Evolutionary conservation across 2,797 vertebrate species (phyloP), one percentile per base, ranked within the genome.

Genomic region (Danio albolineatus): DNA sequence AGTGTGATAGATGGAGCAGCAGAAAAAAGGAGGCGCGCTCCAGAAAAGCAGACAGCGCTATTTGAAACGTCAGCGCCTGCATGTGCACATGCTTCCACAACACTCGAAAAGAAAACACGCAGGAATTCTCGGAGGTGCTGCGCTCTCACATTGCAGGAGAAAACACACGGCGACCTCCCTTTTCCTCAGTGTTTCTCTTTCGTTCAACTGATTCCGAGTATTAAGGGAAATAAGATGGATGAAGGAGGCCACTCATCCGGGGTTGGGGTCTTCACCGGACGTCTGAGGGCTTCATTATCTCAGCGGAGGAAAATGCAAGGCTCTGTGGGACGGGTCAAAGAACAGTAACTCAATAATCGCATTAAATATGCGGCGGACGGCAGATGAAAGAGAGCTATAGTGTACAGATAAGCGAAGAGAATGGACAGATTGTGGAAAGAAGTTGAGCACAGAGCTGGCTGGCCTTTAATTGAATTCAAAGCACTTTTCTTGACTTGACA

Each of bases 1-100:
- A 86, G 84, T 76, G 75, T 92, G 93, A 93, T 92, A 83, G 91
- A 94, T 94, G 88, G 84, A 89, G 89, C 76, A 36, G 83, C 90
- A 76, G 75, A 89, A 89, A 86, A 75, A 79, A 54, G 78, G 73
- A 82, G 61, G 79, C 60, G 84, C 85, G 82, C 83, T 89, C 89
- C 80, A 81, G 79, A 82, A 83, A 90, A 87, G 89, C 83, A 82
- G 72, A 80, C 62, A 17, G 82, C 76, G 44, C 28, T 74, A 91
- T 92, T 92, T 91, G 89, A 92, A 92, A 92, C 90, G 90, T 93
- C 91, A 92, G 86, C 85, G 89, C 83, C 85, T 83, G 89, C 87
- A 88, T 89, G 87, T 88, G 76, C 91, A 92, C 89, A 89, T 89
- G 91, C 91, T 91, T 92, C 90, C 85, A 90, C 85, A 91, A 90